Conservation (phyloP, 2,113 vertebrate genomes). For the Dicrurus megarhynchus region DNA sequence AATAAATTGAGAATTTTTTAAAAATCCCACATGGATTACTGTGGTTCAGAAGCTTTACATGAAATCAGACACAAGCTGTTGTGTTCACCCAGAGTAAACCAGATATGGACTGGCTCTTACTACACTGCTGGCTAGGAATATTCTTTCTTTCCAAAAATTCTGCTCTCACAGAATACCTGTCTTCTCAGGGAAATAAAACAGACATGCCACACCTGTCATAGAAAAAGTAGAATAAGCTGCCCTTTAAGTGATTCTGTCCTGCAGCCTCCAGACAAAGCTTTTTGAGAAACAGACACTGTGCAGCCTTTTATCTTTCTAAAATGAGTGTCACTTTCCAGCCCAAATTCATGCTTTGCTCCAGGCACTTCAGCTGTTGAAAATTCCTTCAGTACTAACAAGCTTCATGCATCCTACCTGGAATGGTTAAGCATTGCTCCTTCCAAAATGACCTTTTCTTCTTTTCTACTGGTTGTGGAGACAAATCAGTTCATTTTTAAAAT, state of each 20-base stretch:
- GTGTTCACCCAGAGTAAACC: background rate
- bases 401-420: background rate
- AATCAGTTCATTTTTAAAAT: background rate
- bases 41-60: background rate
- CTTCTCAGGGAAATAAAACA: background rate
- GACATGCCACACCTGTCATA: background rate
- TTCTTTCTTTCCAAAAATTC: background rate
- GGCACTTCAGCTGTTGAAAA: background rate
- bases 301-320: background rate
- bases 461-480: background rate
- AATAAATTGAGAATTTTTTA: rapidly evolving
- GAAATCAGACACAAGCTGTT: background rate
- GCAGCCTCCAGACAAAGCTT: background rate
- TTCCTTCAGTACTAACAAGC: background rate
- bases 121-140: background rate
- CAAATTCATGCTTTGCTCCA: background rate
- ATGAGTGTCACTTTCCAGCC: background rate
- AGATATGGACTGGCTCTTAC: background rate
- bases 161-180: background rate
- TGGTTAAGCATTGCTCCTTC: background rate
- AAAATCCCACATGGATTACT: background rate
- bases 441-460: background rate
- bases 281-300: background rate
- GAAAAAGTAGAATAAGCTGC: background rate
- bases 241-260: background rate